Evolutionary conservation across 2,113 vertebrate genomes (phyloP), one percentile per base, ranked within the genome.

Genomic region (Pollachius pollachius): DNA sequence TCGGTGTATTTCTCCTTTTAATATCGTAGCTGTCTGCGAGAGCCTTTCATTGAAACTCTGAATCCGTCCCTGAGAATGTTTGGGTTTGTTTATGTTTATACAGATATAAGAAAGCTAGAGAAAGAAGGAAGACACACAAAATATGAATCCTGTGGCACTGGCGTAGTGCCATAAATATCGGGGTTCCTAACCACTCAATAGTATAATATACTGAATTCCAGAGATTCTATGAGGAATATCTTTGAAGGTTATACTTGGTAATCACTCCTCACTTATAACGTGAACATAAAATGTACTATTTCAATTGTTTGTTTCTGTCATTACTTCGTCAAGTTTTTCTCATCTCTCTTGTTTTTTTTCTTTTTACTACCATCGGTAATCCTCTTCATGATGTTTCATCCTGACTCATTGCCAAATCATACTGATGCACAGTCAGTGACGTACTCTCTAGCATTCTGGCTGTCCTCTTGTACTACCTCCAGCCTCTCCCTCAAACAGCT

Each of bases 401-500:
- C 69, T 87, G 77, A 81, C 68, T 19, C n/a, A 52, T 82, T 77
- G 76, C 78, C 75, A 63, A 76, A 72, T 52, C 68, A 64, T 34
- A 15, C 60, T 70, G 77, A 72, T 71, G 61, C 65, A 69, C 37
- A n/a, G 30, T 30, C 65, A 62, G 76, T 87, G 83, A 87, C 75
- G 69, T 83, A 84, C 71, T 0, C 67, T 66, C 69, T 62, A 64
- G 70, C 68, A 73, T 81, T 57, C 69, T 69, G 19, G 30, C 72
- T 81, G 75, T 75, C 78, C 79, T 78, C 74, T 71, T 78, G 74
- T 74, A 65, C 72, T 27, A 21, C 77, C 74, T 75, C 74, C 72
- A 37, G 3, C 80, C 79, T 84, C 79, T 76, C 74, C 78, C 71
- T 74, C 73, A 65, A 75, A 78, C 89, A 89, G 85, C 84, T 89